Evolutionary conservation across 2,797 vertebrate species (phyloP).

Genomic region (Lophius americanus): DNA sequence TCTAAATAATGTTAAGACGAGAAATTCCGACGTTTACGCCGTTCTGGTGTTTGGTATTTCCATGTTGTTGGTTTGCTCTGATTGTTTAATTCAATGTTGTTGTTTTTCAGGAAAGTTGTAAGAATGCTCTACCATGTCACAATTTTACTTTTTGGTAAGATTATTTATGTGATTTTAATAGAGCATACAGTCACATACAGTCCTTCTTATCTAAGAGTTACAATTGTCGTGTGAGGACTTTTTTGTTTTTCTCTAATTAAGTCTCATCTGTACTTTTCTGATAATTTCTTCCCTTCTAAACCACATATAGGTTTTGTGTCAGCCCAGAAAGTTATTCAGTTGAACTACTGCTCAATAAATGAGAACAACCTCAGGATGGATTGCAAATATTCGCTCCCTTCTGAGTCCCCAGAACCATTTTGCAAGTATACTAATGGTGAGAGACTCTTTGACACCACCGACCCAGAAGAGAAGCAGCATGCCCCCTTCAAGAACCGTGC

Average conservation of each 20-base stretch:
- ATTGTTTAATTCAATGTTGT: slow-evolving; percentile 10
- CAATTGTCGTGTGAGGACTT: not conserved
- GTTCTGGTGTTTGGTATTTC: too few relatives aligned
- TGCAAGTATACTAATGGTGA: slow-evolving; percentile 72
- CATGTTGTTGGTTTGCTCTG: too few relatives aligned
- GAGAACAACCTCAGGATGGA: slow-evolving; percentile 70
- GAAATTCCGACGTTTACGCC: too few relatives aligned
- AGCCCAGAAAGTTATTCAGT: slow-evolving; percentile 67
- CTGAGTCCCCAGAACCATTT: slow-evolving; percentile 42
- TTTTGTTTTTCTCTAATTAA: not conserved
- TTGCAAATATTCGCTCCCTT: slow-evolving; percentile 66
- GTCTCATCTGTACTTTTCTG: too few relatives aligned
- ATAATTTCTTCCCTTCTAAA: not conserved
- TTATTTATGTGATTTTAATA: not conserved
- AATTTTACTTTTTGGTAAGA: slow-evolving; percentile 77
- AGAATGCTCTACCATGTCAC: slow-evolving; percentile 70
- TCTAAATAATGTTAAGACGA: slow-evolving; percentile 9
- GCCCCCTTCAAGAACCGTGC: slow-evolving; percentile 64
- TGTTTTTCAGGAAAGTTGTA: slow-evolving; percentile 49
- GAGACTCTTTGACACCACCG: slow-evolving; percentile 68
- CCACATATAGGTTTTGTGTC: slow-evolving; percentile 68
- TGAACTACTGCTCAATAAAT: slow-evolving; percentile 68
- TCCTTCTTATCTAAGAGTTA: too few relatives aligned
- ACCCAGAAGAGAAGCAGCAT: slow-evolving; percentile 53
- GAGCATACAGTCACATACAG: too few relatives aligned